Conservation (phyloP, 53 echinoderm and acorn worm species). For the Holothuria scabra region DNA sequence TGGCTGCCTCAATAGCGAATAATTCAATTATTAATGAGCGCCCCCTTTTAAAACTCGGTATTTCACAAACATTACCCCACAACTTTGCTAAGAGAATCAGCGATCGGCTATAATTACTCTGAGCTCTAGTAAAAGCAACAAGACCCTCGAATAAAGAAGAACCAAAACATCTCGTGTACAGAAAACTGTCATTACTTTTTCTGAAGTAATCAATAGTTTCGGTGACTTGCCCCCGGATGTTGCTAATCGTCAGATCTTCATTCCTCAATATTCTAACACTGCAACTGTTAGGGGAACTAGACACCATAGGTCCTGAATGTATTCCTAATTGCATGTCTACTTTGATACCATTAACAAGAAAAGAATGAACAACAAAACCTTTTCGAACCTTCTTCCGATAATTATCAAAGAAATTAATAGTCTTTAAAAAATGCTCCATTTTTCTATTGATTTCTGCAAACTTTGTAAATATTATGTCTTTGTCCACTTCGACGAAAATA, state of each 20-base stretch:
- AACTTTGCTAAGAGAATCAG: conserved; percentile 22
- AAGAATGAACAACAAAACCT: background rate
- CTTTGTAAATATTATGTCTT: background rate
- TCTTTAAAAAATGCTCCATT: background rate
- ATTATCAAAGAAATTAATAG: background rate
- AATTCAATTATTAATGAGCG: conserved; percentile 12
- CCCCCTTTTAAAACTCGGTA: background rate
- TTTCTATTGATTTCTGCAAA: background rate
- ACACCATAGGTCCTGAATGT: background rate
- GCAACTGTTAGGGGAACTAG: no score
- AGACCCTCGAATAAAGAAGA: conserved; percentile 19
- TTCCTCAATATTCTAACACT: no score
- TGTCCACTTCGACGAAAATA: background rate
- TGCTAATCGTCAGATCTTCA: no score
- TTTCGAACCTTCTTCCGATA: background rate
- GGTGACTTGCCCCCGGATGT: background rate
- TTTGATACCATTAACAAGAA: background rate
- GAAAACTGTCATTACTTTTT: background rate
- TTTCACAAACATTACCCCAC: background rate
- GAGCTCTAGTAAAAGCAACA: conserved; percentile 20
- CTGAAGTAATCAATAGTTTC: background rate
- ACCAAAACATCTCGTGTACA: background rate
- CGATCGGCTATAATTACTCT: background rate
- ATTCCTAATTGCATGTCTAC: conserved; percentile 16
- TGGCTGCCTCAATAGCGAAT: conserved; percentile 19